Percentiles rank a stretch among this genome's conserved stretches.
phyloP scores from a whole-genome alignment of 1,140 invertebrate genomes.

The Neodiprion lecontei region DNA sequence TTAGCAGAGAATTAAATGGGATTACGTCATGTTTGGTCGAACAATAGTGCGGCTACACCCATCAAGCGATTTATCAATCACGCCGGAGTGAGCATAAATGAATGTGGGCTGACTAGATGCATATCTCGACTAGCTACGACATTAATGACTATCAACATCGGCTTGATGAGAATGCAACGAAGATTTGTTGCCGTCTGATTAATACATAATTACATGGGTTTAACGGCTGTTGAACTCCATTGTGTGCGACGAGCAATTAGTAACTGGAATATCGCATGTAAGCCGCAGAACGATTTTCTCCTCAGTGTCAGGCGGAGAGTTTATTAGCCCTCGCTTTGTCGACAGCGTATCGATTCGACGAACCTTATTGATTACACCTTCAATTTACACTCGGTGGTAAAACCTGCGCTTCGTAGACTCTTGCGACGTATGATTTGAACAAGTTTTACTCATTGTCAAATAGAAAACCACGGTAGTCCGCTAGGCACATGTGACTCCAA shows the following conservation, averaged over 20 bases:
- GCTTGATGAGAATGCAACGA: slow-evolving; percentile 27
- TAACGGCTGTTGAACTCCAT: slow-evolving; percentile 22
- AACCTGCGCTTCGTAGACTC: too few relatives aligned
- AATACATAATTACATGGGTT: slow-evolving; percentile 23
- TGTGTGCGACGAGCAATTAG: not conserved
- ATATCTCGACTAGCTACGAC: not conserved
- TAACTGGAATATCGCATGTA: not conserved
- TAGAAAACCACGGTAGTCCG: too few relatives aligned
- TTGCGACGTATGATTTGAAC: too few relatives aligned
- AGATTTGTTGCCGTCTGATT: slow-evolving; percentile 35
- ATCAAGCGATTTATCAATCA: not conserved
- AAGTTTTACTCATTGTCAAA: too few relatives aligned
- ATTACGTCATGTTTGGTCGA: not conserved
- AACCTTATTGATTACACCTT: too few relatives aligned
- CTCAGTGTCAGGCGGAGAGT: too few relatives aligned
- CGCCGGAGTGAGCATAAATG: not conserved
- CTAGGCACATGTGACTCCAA: too few relatives aligned
- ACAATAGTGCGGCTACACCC: not conserved
- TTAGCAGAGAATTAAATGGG: not conserved
- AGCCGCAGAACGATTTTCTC: too few relatives aligned
- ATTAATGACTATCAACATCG: not conserved
- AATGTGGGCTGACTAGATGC: not conserved
- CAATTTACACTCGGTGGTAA: too few relatives aligned
- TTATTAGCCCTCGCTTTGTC: too few relatives aligned
- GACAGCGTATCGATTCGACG: too few relatives aligned